Evolutionary conservation across 2,888 invertebrate genomes (phyloP), one percentile per base, ranked within the genome.

Genomic region (Dinocampus coccinellae): DNA sequence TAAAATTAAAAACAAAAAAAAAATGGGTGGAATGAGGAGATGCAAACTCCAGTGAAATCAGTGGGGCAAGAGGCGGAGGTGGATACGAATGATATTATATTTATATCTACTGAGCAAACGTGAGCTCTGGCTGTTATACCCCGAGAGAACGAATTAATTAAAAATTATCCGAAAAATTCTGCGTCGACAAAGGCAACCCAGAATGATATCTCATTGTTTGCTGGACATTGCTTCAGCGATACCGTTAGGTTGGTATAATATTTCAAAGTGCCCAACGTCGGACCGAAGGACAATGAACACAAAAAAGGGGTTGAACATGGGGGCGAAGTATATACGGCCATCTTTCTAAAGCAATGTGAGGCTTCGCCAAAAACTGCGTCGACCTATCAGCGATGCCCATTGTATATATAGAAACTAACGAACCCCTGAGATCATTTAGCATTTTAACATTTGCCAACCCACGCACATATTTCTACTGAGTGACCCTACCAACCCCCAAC

Each of bases 211-310:
- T 77, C 77, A 78, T 81, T 78, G 79, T 77, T 76, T 73, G 73
- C 75, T 73, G 74, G 76, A 77, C 77, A 76, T 78, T 74, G 79
- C 71, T 72, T 72, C 77, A 68, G 75, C 82, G 83, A 83, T 82
- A 83, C 81, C 79, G 75, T 16, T 71, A 53, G 52, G 74, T 72
- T 77, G 68, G 79, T 77, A 83, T 84, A 84, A 85, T 85, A 85
- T 85, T 85, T 85, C 85, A 85, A 85, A 85, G 83, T 85, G 79
- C 81, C 80, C 72, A 70, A 73, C 69, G 65, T 72, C 66, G 71
- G 29, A 58, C 76, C 52, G 65, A 64, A 69, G 75, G 68, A 72
- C 74, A 75, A 75, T 73, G 71, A 69, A 47, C 16, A 47, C 16
- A 47, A 47, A 47, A 68, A 70, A 69, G 72, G 72, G 52, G 62